Evolutionary conservation across 1,140 invertebrate genomes (phyloP).

Genomic region (Hyles vespertilio): DNA sequence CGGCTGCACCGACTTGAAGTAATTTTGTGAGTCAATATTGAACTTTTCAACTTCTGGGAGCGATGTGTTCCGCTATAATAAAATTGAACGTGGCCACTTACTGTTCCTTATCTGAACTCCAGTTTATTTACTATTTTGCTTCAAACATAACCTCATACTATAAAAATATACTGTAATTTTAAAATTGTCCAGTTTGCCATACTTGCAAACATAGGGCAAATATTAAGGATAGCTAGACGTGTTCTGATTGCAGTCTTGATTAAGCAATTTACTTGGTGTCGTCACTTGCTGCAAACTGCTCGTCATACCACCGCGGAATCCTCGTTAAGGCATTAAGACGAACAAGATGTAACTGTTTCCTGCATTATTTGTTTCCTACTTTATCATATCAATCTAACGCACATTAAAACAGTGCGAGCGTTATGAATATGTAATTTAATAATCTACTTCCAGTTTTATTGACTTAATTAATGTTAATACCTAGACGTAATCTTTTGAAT

Average conservation of each 20-base stretch:
- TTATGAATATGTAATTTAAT: too few relatives aligned
- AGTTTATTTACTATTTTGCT: constrained; percentile 1
- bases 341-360: constrained; percentile 23
- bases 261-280: constrained; percentile 49
- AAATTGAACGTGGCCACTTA: constrained; percentile 41
- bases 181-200: background rate
- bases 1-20: constrained; percentile 62
- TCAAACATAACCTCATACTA: background rate
- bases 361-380: too few relatives aligned
- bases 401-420: too few relatives aligned
- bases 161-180: too few relatives aligned
- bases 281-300: constrained; percentile 25
- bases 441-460: too few relatives aligned
- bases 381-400: constrained; percentile 16
- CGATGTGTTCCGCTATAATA: constrained; percentile 59
- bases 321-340: constrained; percentile 44
- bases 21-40: constrained; percentile 73
- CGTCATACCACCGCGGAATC: constrained; percentile 23
- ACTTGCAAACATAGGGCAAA: background rate
- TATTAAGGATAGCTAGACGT: constrained; percentile 7
- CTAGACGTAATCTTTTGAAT: too few relatives aligned
- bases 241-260: constrained; percentile 47
- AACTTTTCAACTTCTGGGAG: constrained; percentile 55
- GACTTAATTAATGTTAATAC: too few relatives aligned
- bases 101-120: constrained; percentile 3